These are phyloP conservation scores for Gerris buenoi DNA, from an alignment of 1,140 invertebrate genomes.

Conservation along the genomic window DNA sequence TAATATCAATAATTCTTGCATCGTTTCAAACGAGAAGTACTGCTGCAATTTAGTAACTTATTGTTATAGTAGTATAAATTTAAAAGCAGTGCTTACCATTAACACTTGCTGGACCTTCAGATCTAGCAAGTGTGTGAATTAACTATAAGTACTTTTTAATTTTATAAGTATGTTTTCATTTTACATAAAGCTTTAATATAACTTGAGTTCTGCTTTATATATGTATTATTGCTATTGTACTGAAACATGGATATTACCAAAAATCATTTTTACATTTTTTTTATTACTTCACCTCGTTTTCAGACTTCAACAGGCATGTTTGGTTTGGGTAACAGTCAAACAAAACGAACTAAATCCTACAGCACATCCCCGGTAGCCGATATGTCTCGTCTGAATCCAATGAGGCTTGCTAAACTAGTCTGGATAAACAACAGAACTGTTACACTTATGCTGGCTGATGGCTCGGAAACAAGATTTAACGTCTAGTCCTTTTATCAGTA, in stretches of 20 bases:
- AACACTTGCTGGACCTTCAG: too few relatives aligned
- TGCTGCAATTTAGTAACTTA: too few relatives aligned
- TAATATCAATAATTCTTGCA: too few relatives aligned
- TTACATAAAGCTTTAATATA: neutral
- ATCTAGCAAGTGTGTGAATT: too few relatives aligned
- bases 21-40: too few relatives aligned
- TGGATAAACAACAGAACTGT: slow-evolving; percentile 88
- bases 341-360: slow-evolving; percentile 82
- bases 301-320: slow-evolving; percentile 69
- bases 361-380: slow-evolving; percentile 81
- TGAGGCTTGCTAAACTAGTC: slow-evolving; percentile 69
- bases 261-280: too few relatives aligned
- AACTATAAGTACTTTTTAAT: too few relatives aligned
- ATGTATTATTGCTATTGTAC: slow-evolving; percentile 5
- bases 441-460: slow-evolving; percentile 79
- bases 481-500: slow-evolving; percentile 37
- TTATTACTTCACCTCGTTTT: too few relatives aligned
- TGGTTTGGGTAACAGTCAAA: slow-evolving; percentile 78
- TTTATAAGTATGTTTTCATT: too few relatives aligned
- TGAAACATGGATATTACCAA: too few relatives aligned
- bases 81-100: too few relatives aligned
- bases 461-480: slow-evolving; percentile 78
- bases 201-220: neutral
- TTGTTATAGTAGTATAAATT: too few relatives aligned
- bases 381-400: slow-evolving; percentile 67